These are phyloP conservation scores for Mixornis gularis DNA, from an alignment of 2,113 vertebrate genomes.

Conservation along the genomic window DNA sequence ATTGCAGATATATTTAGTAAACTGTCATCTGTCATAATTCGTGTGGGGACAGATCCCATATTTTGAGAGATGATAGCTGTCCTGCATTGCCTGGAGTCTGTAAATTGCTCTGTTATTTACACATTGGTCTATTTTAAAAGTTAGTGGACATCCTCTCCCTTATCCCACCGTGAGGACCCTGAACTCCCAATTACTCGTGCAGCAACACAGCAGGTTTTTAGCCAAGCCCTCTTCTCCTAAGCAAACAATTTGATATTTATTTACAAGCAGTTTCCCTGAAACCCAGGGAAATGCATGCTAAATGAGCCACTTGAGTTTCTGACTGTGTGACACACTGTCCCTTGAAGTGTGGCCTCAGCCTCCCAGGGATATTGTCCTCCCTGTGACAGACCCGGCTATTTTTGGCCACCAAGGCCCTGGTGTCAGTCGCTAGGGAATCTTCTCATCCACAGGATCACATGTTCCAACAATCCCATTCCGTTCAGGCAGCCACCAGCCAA, in stretches of 20 bases:
- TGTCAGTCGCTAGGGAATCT: not conserved
- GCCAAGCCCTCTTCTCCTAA: not conserved
- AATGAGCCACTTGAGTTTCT: not conserved
- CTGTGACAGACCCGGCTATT: not conserved
- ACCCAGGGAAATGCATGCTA: not conserved
- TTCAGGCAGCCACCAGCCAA: not conserved
- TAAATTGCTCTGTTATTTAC: slow-evolving; percentile 14
- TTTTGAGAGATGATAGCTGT: not conserved
- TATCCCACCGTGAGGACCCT: not conserved
- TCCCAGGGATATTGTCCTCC: not conserved
- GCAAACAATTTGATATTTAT: not conserved
- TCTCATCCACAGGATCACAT: rapidly evolving
- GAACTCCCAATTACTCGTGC: not conserved
- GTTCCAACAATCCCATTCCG: rapidly evolving
- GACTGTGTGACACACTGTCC: not conserved
- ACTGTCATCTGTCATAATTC: slow-evolving; percentile 6
- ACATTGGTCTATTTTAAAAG: slow-evolving; percentile 9
- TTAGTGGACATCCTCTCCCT: not conserved
- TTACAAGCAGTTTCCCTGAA: not conserved
- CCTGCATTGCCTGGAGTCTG: not conserved
- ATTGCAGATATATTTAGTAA: slow-evolving; percentile 32
- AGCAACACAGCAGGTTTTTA: not conserved
- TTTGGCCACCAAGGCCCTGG: not conserved
- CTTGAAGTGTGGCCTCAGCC: not conserved
- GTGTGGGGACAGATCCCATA: not conserved